Conservation (phyloP, 2,797 vertebrate species). For the Taeniopygia guttata region DNA sequence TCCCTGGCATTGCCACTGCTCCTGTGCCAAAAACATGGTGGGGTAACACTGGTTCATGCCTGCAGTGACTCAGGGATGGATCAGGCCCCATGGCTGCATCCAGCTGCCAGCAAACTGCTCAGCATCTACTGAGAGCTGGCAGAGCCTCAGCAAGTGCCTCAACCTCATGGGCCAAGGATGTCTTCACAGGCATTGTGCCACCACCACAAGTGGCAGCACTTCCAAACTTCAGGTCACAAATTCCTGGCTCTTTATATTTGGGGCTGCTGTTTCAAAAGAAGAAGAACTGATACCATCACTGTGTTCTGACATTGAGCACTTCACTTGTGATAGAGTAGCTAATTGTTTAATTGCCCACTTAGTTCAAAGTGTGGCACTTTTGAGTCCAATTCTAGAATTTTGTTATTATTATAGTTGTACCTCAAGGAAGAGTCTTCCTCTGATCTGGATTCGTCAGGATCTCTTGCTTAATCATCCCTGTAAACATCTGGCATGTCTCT, state of each 20-base stretch:
- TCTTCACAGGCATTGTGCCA: background rate
- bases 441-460: background rate
- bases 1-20: background rate
- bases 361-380: background rate
- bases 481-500: background rate
- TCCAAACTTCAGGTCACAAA: background rate
- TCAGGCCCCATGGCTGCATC: background rate
- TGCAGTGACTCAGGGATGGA: background rate
- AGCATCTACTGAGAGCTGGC: background rate
- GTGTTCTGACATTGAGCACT: accelerated
- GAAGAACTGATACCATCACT: accelerated
- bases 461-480: background rate
- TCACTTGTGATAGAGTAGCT: background rate
- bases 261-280: background rate
- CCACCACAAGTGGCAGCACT: background rate
- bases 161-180: accelerated
- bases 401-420: background rate
- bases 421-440: background rate
- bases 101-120: background rate
- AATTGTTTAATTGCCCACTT: background rate
- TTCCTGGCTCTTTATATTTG: background rate
- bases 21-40: background rate
- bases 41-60: background rate
- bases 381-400: background rate
- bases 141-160: background rate